A percentile compares a stretch with the other conserved stretches of the same genome.
phyloP scores from a whole-genome alignment of 2,797 vertebrate genomes.

The Macrochelys suwanniensis region DNA sequence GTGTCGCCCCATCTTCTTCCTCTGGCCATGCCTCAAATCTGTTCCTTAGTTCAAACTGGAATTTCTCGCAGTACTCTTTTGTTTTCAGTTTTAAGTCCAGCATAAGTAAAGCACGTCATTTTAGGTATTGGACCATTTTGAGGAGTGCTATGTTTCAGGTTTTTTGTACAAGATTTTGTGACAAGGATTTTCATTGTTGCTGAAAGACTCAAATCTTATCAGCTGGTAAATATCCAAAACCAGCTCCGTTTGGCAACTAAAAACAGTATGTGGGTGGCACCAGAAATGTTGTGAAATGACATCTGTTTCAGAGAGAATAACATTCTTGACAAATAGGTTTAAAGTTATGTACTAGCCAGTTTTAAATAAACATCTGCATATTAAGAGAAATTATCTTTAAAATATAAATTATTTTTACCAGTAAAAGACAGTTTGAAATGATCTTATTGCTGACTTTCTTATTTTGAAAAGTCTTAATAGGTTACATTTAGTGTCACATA shows the following conservation, averaged over 20 bases:
- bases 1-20: background rate
- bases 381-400: slow-evolving; percentile 15
- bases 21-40: background rate
- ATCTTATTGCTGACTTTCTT: slow-evolving; percentile 40
- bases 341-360: slow-evolving; percentile 33
- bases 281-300: slow-evolving; percentile 51
- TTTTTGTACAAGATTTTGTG: background rate
- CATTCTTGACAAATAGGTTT: slow-evolving; percentile 48
- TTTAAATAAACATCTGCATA: slow-evolving; percentile 3
- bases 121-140: background rate
- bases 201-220: slow-evolving; percentile 33
- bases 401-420: slow-evolving; percentile 48
- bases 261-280: slow-evolving; percentile 42
- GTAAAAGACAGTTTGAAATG: background rate
- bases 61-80: background rate
- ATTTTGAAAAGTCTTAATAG: slow-evolving; percentile 30
- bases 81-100: background rate
- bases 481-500: background rate
- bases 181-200: background rate
- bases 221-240: slow-evolving; percentile 39
- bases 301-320: slow-evolving; percentile 60
- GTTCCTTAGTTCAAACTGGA: background rate
- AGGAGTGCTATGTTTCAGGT: background rate
- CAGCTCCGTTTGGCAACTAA: slow-evolving; percentile 53
- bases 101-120: background rate